Conservation (phyloP, 2,797 vertebrate genomes). For the Vespertilio murinus region DNA sequence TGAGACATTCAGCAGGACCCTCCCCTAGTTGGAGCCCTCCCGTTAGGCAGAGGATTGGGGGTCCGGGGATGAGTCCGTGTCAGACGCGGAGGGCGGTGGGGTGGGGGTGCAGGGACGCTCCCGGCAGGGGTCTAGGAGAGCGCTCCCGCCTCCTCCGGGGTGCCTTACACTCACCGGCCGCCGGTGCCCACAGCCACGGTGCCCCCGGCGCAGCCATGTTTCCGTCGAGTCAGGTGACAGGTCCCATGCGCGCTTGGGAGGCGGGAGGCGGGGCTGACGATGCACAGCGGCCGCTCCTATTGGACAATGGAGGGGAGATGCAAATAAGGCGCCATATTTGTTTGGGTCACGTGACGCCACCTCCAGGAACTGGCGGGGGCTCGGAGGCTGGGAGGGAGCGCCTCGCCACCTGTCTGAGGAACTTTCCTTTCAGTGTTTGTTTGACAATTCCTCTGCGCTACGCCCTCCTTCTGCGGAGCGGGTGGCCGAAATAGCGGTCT, state of each 20-base stretch:
- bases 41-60: not conserved
- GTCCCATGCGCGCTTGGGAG: not conserved
- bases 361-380: accelerated
- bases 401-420: not conserved
- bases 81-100: not conserved
- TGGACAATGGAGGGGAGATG: constrained; percentile 60
- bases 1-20: not conserved
- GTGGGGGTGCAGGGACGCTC: not conserved
- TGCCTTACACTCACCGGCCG: constrained; percentile 8
- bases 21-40: not conserved
- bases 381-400: too few relatives aligned
- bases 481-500: not conserved
- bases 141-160: not conserved
- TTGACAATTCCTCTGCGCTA: not conserved
- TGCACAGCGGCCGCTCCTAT: not conserved
- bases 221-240: constrained; percentile 77
- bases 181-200: accelerated
- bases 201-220: constrained; percentile 79
- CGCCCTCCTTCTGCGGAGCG: not conserved
- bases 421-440: not conserved
- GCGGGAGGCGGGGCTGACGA: not conserved
- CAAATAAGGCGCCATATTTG: constrained; percentile 74
- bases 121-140: not conserved
- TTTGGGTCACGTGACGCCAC: constrained; percentile 38
- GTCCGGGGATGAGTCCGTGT: not conserved